Percentiles rank a stretch among this genome's conserved stretches.
Evolutionary conservation across 1,140 invertebrate genomes (phyloP).

Genomic region (Ceratosolen fusciceps): DNA sequence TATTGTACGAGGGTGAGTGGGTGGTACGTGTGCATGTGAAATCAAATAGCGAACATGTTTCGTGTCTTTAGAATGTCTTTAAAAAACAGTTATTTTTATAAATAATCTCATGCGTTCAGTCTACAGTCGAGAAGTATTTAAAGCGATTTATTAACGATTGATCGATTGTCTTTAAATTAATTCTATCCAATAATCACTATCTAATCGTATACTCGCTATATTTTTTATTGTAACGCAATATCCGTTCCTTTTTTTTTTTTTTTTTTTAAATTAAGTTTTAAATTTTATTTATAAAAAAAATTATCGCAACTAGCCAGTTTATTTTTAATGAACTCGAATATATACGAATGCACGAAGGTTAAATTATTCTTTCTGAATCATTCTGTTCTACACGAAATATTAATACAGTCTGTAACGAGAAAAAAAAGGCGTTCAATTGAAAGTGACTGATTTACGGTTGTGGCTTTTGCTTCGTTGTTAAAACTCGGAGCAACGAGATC

Average conservation of each 20-base stretch:
- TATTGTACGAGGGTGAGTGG: not conserved
- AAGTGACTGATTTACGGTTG: too few species aligned
- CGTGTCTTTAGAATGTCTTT: slow-evolving; percentile 57
- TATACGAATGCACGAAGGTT: too few species aligned
- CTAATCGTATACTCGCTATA: not conserved
- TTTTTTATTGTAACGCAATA: not conserved
- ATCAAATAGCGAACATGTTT: slow-evolving; percentile 55
- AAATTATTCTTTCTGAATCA: not conserved
- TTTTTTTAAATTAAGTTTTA: too few species aligned
- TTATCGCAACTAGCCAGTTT: too few species aligned
- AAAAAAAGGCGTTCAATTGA: too few species aligned
- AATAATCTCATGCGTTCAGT: slow-evolving; percentile 65
- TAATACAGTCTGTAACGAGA: too few species aligned
- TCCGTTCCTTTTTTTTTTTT: too few species aligned
- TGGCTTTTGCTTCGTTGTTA: too few species aligned
- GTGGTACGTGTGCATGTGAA: slow-evolving; percentile 44
- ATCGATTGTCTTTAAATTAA: slow-evolving; percentile 19
- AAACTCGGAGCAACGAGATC: too few species aligned
- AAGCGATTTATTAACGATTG: not conserved
- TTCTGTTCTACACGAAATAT: not conserved
- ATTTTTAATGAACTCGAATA: too few species aligned
- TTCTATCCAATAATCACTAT: slow-evolving; percentile 26
- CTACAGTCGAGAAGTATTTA: slow-evolving; percentile 47
- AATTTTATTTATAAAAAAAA: too few species aligned
- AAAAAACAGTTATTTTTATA: slow-evolving; percentile 69